Conservation (phyloP, 2,113 vertebrate species). For the Ammodytes dubius region DNA sequence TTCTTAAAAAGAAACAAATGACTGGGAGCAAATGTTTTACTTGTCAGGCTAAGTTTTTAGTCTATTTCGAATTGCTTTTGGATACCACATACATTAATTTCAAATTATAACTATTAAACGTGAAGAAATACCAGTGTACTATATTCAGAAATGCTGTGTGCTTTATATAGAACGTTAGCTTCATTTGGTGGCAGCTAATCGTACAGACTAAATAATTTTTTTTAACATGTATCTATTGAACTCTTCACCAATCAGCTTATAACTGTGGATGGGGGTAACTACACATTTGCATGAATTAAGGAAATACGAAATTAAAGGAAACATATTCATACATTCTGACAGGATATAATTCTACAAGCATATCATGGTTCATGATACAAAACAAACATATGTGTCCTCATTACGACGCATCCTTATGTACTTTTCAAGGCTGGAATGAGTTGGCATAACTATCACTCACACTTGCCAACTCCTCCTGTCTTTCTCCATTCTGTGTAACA, state of each 20-base stretch:
- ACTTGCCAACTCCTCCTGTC: no score
- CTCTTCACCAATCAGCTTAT: background rate
- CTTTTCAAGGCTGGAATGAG: no score
- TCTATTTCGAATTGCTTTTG: background rate
- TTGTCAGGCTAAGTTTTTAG: background rate
- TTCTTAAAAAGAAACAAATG: conserved; percentile 31
- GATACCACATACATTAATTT: background rate
- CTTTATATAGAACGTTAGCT: background rate
- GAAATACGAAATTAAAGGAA: background rate
- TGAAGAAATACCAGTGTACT: background rate
- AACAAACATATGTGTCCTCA: conserved; percentile 9
- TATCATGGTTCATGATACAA: background rate
- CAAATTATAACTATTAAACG: background rate
- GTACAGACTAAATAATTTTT: background rate
- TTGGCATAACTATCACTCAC: no score
- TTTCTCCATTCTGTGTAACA: no score
- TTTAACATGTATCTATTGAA: background rate
- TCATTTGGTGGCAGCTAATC: conserved; percentile 3
- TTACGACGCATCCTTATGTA: conserved; percentile 6
- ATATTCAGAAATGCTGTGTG: no score
- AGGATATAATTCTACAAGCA: background rate
- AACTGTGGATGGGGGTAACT: background rate
- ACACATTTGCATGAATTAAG: background rate
- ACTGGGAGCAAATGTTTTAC: conserved; percentile 1
- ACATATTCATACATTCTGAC: background rate